phyloP scores from a whole-genome alignment of 2,113 vertebrate genomes.

The Vanacampus margaritifer region DNA sequence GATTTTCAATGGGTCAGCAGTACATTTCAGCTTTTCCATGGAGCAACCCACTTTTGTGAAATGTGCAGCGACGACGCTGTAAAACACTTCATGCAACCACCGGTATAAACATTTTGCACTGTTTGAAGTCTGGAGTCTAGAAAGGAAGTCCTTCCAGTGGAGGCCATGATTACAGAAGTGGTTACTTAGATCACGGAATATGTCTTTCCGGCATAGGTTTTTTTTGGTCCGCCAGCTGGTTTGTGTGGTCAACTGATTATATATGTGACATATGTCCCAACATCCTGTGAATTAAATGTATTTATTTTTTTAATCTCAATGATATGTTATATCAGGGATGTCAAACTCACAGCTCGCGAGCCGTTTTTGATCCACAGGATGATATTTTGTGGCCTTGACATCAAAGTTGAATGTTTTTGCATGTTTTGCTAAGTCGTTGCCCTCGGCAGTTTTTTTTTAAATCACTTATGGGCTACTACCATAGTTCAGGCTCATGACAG shows the following conservation, averaged over 20 bases:
- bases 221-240: neutral
- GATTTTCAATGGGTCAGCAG: neutral
- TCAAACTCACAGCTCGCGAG: too few relatives aligned
- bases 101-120: neutral
- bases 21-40: conserved; percentile 10
- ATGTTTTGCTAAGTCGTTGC: too few relatives aligned
- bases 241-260: neutral
- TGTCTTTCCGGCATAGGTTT: neutral
- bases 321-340: neutral
- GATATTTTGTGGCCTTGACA: too few relatives aligned
- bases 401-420: too few relatives aligned
- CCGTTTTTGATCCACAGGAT: too few relatives aligned
- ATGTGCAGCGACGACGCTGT: neutral
- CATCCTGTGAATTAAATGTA: too few relatives aligned
- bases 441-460: too few relatives aligned
- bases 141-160: neutral
- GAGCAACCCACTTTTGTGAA: neutral
- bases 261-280: neutral
- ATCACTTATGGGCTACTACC: too few relatives aligned
- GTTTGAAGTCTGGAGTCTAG: neutral
- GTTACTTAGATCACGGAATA: neutral
- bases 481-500: too few relatives aligned
- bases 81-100: conserved; percentile 17
- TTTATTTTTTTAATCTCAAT: too few relatives aligned
- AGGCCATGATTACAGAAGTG: conserved; percentile 14